Evolutionary conservation across 2,888 invertebrate species (phyloP).

Genomic region (Drosophila nr. perissopoda): DNA sequence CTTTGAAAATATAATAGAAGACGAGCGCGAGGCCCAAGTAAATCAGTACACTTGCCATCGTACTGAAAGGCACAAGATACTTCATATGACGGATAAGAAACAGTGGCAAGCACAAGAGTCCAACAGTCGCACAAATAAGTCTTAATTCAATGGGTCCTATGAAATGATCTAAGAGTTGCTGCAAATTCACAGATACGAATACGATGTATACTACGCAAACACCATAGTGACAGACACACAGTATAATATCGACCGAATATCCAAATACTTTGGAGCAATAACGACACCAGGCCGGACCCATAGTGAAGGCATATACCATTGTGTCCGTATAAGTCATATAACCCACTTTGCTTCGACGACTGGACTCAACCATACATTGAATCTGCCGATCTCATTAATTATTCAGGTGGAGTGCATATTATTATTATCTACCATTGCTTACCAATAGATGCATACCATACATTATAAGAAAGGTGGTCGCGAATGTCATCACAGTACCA

Average conservation of each 20-base stretch:
- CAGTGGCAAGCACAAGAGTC: constrained; percentile 88
- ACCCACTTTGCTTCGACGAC: constrained; percentile 22
- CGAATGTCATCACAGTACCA: constrained; percentile 32
- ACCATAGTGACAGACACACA: constrained; percentile 94
- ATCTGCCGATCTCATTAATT: constrained; percentile 25
- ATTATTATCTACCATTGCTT: neutral
- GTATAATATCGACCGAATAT: constrained; percentile 88
- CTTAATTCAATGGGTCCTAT: constrained; percentile 82
- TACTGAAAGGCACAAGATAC: constrained; percentile 93
- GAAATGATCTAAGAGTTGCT: constrained; percentile 88
- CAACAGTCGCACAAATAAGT: constrained; percentile 85
- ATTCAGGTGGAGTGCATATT: neutral
- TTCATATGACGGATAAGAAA: constrained; percentile 91
- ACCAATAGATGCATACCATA: constrained; percentile 62
- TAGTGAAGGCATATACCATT: constrained; percentile 41
- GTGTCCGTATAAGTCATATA: constrained; percentile 50
- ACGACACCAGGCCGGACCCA: constrained; percentile 39
- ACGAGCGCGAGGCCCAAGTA: constrained; percentile 89
- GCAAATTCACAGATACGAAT: constrained; percentile 93
- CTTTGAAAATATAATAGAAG: constrained; percentile 90
- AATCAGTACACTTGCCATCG: constrained; percentile 94
- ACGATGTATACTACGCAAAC: constrained; percentile 98
- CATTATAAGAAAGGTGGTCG: constrained; percentile 28
- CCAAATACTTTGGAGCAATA: constrained; percentile 13
- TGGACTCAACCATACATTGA: constrained; percentile 46